Percentiles rank a stretch among this genome's conserved stretches.
phyloP scores from a whole-genome alignment of 2,888 invertebrate species.

The Tipula vernalis region DNA sequence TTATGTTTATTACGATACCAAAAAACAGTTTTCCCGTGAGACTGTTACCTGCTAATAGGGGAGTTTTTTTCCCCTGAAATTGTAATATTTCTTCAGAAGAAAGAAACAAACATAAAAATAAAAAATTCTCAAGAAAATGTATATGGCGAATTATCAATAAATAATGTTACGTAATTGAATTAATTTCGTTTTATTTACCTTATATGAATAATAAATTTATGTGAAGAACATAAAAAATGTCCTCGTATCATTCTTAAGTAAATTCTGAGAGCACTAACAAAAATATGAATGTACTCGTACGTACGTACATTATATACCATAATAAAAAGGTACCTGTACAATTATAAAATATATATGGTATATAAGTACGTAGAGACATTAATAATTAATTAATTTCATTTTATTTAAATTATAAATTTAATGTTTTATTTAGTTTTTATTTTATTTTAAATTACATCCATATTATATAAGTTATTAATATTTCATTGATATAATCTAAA shows the following conservation, averaged over 20 bases:
- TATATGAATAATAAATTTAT: background rate
- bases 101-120: background rate
- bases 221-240: background rate
- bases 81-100: background rate
- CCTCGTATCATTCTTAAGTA: background rate
- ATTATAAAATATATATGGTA: background rate
- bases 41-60: background rate
- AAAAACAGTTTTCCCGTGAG: background rate
- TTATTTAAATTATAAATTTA: background rate
- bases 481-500: background rate
- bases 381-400: background rate
- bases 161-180: background rate
- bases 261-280: background rate
- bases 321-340: background rate
- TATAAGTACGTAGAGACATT: background rate
- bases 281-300: background rate
- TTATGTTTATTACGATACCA: background rate
- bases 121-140: background rate
- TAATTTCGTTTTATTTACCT: background rate
- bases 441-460: background rate
- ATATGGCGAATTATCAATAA: background rate
- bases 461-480: background rate
- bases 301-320: background rate
- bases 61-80: background rate
- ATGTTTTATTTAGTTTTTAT: background rate